A percentile compares a stretch with the other conserved stretches of the same genome.
These are phyloP conservation scores for Xylocampa areola DNA, from an alignment of 2,888 invertebrate genomes.

Conservation along the genomic window DNA sequence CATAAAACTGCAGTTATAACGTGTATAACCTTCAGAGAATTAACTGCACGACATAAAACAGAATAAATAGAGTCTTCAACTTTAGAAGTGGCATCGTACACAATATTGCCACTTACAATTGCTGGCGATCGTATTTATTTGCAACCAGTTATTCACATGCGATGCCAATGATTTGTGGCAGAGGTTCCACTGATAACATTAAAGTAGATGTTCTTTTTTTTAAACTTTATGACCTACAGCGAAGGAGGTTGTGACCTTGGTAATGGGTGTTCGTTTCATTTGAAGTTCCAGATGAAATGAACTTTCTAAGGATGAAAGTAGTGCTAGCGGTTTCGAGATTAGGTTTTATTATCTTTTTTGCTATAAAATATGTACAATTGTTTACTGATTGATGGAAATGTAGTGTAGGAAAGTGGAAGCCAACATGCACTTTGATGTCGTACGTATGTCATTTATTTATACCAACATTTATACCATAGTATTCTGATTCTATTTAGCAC, in stretches of 20 bases:
- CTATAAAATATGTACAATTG: no score
- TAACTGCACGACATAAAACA: conserved; percentile 12
- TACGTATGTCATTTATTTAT: no score
- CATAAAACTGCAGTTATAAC: conserved; percentile 9
- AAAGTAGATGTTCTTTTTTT: neutral
- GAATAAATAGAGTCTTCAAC: conserved; percentile 18
- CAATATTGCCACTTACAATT: conserved; percentile 65
- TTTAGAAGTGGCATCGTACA: conserved; percentile 61
- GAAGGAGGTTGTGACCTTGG: neutral
- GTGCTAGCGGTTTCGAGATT: neutral
- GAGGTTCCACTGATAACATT: conserved; percentile 12
- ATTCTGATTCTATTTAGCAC: neutral
- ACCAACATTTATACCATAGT: no score
- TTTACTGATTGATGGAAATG: no score
- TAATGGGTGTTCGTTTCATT: neutral
- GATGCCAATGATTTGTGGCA: conserved; percentile 49
- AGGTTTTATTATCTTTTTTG: no score
- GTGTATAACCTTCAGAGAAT: conserved; percentile 10
- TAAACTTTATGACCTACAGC: neutral
- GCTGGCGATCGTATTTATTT: conserved; percentile 66
- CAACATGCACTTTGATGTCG: no score
- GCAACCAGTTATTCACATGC: conserved; percentile 70
- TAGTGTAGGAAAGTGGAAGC: no score
- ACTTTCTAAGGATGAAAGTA: neutral
- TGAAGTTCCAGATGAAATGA: neutral